A percentile compares a stretch with the other conserved stretches of the same genome.
These are phyloP conservation scores for Helarctos malayanus DNA, from an alignment of 2,797 vertebrate genomes.

Conservation along the genomic window DNA sequence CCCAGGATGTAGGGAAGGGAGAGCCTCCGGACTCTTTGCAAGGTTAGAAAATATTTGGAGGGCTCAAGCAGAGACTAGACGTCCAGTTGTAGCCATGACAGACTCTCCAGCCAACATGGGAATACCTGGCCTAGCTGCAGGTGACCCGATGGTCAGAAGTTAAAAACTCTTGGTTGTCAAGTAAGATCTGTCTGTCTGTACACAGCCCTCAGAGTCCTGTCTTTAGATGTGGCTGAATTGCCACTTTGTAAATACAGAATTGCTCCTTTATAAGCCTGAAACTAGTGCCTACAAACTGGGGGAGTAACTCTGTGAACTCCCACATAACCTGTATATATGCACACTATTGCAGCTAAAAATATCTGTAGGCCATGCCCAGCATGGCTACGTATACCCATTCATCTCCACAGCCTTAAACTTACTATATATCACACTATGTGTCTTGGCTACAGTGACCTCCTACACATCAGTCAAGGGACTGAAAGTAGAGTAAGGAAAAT, in stretches of 20 bases:
- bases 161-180: neutral
- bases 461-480: neutral
- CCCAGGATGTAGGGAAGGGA: neutral
- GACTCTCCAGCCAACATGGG: neutral
- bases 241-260: neutral
- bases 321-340: neutral
- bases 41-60: neutral
- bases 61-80: neutral
- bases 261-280: neutral
- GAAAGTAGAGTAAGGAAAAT: slow-evolving; percentile 1
- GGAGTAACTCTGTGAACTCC: neutral
- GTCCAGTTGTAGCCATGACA: neutral
- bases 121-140: neutral
- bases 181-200: neutral
- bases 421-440: neutral
- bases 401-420: neutral
- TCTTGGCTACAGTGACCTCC: neutral
- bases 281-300: neutral
- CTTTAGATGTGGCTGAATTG: neutral
- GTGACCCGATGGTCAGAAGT: neutral
- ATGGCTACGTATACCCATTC: neutral
- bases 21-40: neutral
- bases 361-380: neutral
- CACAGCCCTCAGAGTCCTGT: neutral
- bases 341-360: neutral